Evolutionary conservation across 2,797 vertebrate genomes (phyloP).

Genomic region (Cetoscarus ocellatus): DNA sequence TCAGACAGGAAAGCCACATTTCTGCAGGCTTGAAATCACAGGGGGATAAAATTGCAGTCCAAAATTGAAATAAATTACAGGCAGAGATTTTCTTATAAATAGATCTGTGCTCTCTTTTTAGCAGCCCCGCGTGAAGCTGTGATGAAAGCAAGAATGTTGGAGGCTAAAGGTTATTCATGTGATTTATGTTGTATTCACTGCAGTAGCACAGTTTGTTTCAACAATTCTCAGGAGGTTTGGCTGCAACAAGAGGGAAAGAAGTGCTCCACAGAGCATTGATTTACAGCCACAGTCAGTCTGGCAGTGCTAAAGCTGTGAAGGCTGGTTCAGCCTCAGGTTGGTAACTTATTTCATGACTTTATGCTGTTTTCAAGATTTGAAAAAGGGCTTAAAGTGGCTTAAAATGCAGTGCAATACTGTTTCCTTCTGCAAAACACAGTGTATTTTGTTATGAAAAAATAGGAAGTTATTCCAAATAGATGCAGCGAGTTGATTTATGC

Average conservation of each 20-base stretch:
- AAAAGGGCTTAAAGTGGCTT: too few relatives aligned
- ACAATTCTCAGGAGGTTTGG: constrained; percentile 14
- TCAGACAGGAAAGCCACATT: constrained; percentile 65
- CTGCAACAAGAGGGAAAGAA: constrained; percentile 9
- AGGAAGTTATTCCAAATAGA: too few relatives aligned
- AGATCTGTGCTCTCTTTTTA: constrained; percentile 69
- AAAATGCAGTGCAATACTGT: too few relatives aligned
- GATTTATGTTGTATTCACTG: constrained; percentile 50
- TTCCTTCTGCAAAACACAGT: too few relatives aligned
- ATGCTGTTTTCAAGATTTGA: too few relatives aligned
- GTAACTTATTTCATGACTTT: too few relatives aligned
- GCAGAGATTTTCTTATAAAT: constrained; percentile 70
- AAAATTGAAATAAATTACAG: constrained; percentile 82
- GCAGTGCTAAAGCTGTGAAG: constrained; percentile 17
- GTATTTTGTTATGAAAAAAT: too few relatives aligned
- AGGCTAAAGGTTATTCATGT: constrained; percentile 46
- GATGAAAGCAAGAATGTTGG: constrained; percentile 60
- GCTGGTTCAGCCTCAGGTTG: too few relatives aligned
- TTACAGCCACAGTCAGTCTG: not conserved
- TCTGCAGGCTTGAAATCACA: constrained; percentile 76
- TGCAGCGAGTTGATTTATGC: too few relatives aligned
- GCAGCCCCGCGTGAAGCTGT: constrained; percentile 49
- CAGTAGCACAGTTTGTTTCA: constrained; percentile 24
- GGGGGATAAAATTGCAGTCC: constrained; percentile 68
- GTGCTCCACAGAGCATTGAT: not conserved